Conservation (phyloP, 2,113 vertebrate genomes). For the Corvus moneduloides region DNA sequence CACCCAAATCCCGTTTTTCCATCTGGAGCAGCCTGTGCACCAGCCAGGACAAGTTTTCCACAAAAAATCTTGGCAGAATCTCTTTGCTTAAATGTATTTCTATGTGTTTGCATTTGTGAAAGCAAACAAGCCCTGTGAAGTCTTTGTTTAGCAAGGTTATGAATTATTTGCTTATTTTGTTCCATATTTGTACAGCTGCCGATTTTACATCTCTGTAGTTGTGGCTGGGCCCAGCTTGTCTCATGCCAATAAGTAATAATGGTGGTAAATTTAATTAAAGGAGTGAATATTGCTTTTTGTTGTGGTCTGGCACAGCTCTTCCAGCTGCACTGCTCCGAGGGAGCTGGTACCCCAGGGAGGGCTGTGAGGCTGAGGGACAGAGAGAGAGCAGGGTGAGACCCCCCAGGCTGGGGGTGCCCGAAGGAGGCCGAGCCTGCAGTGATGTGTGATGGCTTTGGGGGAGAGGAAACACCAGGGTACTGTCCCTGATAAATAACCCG, state of each 20-base stretch:
- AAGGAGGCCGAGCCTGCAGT: rapidly evolving
- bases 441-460: rapidly evolving
- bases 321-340: neutral
- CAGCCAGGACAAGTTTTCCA: neutral
- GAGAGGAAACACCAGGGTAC: too few relatives aligned
- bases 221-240: neutral
- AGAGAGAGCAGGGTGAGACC: neutral
- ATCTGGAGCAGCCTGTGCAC: neutral
- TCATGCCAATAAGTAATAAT: neutral
- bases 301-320: neutral
- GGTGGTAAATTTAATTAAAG: neutral
- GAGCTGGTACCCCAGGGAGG: neutral
- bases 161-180: neutral
- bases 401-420: neutral
- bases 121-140: neutral
- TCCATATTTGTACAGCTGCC: neutral
- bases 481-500: neutral
- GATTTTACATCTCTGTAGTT: rapidly evolving
- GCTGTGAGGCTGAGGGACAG: neutral
- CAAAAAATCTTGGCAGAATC: neutral
- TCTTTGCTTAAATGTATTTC: neutral
- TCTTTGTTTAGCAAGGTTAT: neutral
- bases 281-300: neutral
- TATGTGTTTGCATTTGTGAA: neutral
- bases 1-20: rapidly evolving